A percentile compares a stretch with the other conserved stretches of the same genome.
These are phyloP conservation scores for Tylochromis polylepis DNA, from an alignment of 2,113 vertebrate genomes.

Conservation along the genomic window DNA sequence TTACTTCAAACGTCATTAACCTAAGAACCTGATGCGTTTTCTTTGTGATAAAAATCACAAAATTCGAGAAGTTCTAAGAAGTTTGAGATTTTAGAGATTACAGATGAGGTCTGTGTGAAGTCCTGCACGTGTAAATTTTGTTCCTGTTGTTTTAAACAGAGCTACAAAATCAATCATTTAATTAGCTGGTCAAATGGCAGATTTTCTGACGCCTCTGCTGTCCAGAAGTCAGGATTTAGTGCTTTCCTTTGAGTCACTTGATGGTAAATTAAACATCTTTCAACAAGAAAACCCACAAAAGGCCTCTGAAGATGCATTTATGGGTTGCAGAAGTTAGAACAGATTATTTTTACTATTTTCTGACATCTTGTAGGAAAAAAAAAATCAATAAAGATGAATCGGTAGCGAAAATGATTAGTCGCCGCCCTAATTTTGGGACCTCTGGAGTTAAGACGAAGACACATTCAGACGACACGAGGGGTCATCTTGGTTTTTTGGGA, in stretches of 20 bases:
- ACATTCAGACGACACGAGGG: background rate
- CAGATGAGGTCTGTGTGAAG: background rate
- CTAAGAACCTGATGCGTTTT: background rate
- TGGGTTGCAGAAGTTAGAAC: background rate
- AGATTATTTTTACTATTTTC: background rate
- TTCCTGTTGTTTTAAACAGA: background rate
- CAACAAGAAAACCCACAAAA: background rate
- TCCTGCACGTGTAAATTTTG: background rate
- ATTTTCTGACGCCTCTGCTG: background rate
- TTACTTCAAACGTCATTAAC: background rate
- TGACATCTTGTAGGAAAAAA: background rate
- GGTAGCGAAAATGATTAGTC: background rate
- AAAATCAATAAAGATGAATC: background rate
- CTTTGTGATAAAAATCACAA: background rate
- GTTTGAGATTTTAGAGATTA: background rate
- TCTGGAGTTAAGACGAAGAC: background rate
- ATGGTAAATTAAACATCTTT: background rate
- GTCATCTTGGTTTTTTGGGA: background rate
- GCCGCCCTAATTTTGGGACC: fast-evolving
- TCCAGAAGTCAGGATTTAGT: background rate
- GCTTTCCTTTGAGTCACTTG: background rate
- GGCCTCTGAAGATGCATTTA: background rate
- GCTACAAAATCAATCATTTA: background rate
- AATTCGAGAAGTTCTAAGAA: background rate
- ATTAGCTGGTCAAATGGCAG: background rate